These are phyloP conservation scores for Atrina japonica DNA, from an alignment of 2,888 invertebrate genomes.

Conservation along the genomic window DNA sequence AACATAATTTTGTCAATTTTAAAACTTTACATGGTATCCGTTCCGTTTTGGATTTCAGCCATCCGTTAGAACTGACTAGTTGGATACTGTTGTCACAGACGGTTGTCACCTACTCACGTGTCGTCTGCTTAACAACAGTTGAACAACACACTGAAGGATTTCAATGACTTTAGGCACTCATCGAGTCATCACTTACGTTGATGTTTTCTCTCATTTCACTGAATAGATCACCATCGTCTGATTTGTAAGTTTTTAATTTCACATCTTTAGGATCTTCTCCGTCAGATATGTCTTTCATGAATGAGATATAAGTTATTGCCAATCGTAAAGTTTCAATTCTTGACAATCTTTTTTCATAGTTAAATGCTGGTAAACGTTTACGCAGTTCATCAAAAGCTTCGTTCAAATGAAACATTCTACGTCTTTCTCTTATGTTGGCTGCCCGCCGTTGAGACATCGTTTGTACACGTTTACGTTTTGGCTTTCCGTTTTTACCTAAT, in stretches of 20 bases:
- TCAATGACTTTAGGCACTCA: conserved; percentile 8
- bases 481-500: conserved; percentile 53
- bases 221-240: conserved; percentile 25
- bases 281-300: conserved; percentile 92
- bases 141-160: too few species aligned
- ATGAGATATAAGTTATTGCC: conserved; percentile 97
- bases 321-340: conserved; percentile 90
- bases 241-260: conserved; percentile 49
- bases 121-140: too few species aligned
- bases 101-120: too few species aligned
- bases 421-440: conserved; percentile 73
- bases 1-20: too few species aligned
- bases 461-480: conserved; percentile 73
- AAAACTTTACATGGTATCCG: too few species aligned
- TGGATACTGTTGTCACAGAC: too few species aligned
- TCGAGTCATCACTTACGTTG: conserved; percentile 20
- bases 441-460: conserved; percentile 71
- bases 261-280: conserved; percentile 69
- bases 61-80: too few species aligned
- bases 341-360: conserved; percentile 75
- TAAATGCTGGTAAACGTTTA: conserved; percentile 74
- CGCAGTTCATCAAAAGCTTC: conserved; percentile 73
- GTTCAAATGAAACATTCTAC: conserved; percentile 75
- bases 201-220: conserved; percentile 20
- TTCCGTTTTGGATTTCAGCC: too few species aligned